Evolutionary conservation across 2,113 vertebrate genomes (phyloP), one percentile per base, ranked within the genome.

Genomic region (Trochalopteron elliotii): DNA sequence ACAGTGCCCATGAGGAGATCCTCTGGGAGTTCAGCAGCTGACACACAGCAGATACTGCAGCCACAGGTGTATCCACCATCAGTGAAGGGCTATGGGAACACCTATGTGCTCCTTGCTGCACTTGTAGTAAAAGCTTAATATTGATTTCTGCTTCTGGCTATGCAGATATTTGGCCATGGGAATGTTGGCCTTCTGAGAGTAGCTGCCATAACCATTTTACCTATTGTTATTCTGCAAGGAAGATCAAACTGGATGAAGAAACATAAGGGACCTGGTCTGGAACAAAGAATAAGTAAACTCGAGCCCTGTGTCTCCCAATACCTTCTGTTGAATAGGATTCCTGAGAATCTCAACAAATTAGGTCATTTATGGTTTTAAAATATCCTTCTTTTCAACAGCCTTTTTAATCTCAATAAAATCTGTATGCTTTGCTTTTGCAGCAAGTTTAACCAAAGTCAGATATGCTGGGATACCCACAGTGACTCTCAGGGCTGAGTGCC

Each of bases 101-200:
- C 24, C 44, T 22, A 0, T 0, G 0, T 63, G 14, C 30, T 69
- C 59, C 22, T 61, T 53, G 17, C 20, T 49, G 22, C 37, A 35
- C 44, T 68, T 3, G 0, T 19, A 45, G 47, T 47, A 65, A 28
- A 65, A 45, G 42, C 5, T 61, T 35, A 24, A 30, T 47, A 23
- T 15, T 0, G 0, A 42, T 68, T 90, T 61, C 49, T 75, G 28
- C 28, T 63, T 21, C 63, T 57, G 45, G 8, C 22, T 40, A 3
- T 0, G 1, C 35, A 50, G 22, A 30, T 47, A 17, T 12, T 70
- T 83, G 42, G 22, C 45, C n/a, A 49, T 19, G 20, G 17, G 12
- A 14, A 57, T 14, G 25, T 91, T 87, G 90, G 24, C 6, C 37
- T 74, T 67, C 71, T n/a, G 27, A 84, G 9, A 49, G 13, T 11